These are phyloP conservation scores for Poecilia picta DNA, from an alignment of 2,797 vertebrate species.

Conservation along the genomic window DNA sequence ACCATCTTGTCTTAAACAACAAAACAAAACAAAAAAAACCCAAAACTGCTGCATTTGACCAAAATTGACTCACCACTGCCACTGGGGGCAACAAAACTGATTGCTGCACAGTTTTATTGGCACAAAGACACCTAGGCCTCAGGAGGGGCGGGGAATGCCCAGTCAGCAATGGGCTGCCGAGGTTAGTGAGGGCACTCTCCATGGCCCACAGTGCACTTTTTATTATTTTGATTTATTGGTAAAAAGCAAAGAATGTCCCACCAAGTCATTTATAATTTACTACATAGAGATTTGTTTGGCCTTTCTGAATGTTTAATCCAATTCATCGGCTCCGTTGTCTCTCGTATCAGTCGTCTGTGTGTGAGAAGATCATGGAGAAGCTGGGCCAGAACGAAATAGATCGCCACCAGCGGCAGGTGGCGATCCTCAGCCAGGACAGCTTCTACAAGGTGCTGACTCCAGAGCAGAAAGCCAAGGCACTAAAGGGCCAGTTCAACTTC, in stretches of 20 bases:
- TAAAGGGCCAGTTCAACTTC: conserved; percentile 98
- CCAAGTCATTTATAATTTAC: not conserved
- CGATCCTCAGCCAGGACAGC: conserved; percentile 96
- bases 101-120: conserved; percentile 34
- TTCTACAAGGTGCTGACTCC: conserved; percentile 95
- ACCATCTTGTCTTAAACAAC: not conserved
- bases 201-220: not conserved
- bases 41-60: conserved; percentile 8
- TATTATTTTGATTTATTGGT: conserved; percentile 1
- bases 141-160: conserved; percentile 40
- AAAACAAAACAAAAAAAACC: no score
- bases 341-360: conserved; percentile 89
- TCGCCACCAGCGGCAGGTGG: conserved; percentile 93
- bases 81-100: conserved; percentile 36
- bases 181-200: conserved; percentile 55
- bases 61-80: conserved; percentile 14
- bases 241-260: not conserved
- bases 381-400: conserved; percentile 98
- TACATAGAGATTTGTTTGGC: not conserved
- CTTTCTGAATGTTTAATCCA: not conserved
- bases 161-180: conserved; percentile 63
- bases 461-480: conserved; percentile 94
- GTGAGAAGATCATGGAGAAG: conserved; percentile 95
- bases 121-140: conserved; percentile 60
- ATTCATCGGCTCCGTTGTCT: not conserved